Base-by-base conservation (phyloP, 1,140 invertebrate species). In the Rhyacophila brunnea region DNA sequence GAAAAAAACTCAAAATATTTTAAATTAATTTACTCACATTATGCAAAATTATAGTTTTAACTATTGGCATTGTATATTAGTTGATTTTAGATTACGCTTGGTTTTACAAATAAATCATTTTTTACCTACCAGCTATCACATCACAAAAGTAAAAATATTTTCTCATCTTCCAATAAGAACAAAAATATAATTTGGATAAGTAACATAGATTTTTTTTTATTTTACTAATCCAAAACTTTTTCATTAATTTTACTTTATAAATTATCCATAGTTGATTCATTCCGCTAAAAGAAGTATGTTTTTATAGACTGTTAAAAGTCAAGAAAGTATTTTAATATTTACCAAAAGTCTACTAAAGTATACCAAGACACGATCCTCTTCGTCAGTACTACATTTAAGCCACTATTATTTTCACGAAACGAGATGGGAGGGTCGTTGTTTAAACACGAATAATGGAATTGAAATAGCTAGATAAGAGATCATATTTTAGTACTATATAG, bases 381-480 rank as follows among this genome's bases (percentile, higher is more conserved):
- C 18, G 14, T 15, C 53, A 6, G 45, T 15, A 48, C 23, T 28
- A 57, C 36, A 55, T 55, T 47, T 42, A 38, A 46, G 45, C 36
- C 46, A 17, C 56, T 61, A 48, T 61, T 61, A 55, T 62, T n/a
- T n/a, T 52, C 53, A 46, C 14, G 45, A 20, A 49, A 19, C 18
- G 42, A 23, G 43, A 58, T 40, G 56, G 51, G 51, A 32, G 34
- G 38, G 43, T 44, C 40, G 13, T 48, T 63, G 55, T 63, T 63
- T 58, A 63, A 63, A 63, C 54, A 63, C 18, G 35, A 44, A 44
- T 63, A 63, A 63, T 63, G 60, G 60, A 63, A 58, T 48, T 63
- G 46, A 45, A 57, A 57, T 57, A 20, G 45, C n/a, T 13, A 19
- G 9, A 13, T 13, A 34, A 57, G 48, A 57, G 48, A 57, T 57